A percentile compares a stretch with the other conserved stretches of the same genome.
phyloP scores from a whole-genome alignment of 2,113 vertebrate genomes.

The Pagrus major region DNA sequence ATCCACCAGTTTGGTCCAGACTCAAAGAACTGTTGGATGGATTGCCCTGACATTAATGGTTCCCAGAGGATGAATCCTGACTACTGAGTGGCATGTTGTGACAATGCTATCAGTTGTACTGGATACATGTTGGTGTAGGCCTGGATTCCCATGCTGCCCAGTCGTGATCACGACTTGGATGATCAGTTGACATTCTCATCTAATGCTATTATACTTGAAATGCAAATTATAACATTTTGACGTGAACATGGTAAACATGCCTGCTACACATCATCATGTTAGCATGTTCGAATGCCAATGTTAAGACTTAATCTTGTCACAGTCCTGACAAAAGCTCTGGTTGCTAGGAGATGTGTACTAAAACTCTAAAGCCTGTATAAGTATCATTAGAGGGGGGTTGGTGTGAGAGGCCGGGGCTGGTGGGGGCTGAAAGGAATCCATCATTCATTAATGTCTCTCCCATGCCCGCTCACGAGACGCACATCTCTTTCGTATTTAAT shows the following conservation, averaged over 20 bases:
- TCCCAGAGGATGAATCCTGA: not conserved
- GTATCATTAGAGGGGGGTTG: constrained; percentile 7
- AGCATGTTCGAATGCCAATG: not conserved
- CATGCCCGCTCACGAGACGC: constrained; percentile 33
- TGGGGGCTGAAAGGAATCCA: constrained; percentile 41
- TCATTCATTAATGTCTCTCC: constrained; percentile 66
- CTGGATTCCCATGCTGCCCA: not conserved
- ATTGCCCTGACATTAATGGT: not conserved
- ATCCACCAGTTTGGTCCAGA: not conserved
- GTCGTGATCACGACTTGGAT: not conserved
- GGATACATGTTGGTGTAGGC: not conserved
- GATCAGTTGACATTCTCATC: not conserved
- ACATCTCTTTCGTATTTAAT: constrained; percentile 73
- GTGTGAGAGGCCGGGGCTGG: not conserved
- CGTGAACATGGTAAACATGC: not conserved
- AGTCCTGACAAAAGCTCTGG: constrained; percentile 23
- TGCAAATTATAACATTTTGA: not conserved
- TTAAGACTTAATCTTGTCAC: not conserved
- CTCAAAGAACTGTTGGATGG: not conserved
- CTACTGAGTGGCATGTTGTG: not conserved
- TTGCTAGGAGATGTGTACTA: constrained; percentile 64
- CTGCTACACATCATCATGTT: too few species aligned
- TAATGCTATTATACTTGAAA: not conserved
- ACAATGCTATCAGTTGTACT: not conserved
- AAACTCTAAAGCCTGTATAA: constrained; percentile 16